Evolutionary conservation across 92 coral and sea anemone species (phyloP).

Genomic region (Scolanthus callimorphus): DNA sequence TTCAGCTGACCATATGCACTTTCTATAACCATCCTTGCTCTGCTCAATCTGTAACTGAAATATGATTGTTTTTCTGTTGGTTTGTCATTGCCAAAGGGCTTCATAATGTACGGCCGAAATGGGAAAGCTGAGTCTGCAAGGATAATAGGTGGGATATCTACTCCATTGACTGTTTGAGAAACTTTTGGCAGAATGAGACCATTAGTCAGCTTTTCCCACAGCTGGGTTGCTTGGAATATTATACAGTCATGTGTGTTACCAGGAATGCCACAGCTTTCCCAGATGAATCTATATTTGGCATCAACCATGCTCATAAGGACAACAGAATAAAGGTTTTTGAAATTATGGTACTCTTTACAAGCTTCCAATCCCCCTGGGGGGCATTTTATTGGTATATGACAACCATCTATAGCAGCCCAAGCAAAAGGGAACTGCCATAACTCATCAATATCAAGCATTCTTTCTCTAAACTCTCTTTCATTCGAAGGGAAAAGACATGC

Average conservation of each 20-base stretch:
- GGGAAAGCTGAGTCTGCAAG: conserved; percentile 11
- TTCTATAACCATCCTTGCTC: conserved; percentile 13
- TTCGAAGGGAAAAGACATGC: too few relatives aligned
- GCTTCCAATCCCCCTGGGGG: conserved; percentile 4
- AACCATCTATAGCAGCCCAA: conserved; percentile 18
- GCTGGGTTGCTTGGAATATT: conserved; percentile 15
- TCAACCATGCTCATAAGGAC: conserved; percentile 7
- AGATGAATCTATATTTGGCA: conserved; percentile 1
- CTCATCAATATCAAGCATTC: not conserved
- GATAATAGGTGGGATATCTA: conserved; percentile 9
- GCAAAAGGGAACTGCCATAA: conserved; percentile 10
- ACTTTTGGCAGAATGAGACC: not conserved
- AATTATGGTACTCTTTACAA: conserved; percentile 7
- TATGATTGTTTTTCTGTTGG: not conserved
- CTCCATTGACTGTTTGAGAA: not conserved
- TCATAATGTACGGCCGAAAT: conserved; percentile 1
- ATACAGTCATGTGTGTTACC: conserved; percentile 5
- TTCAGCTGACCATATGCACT: conserved; percentile 8
- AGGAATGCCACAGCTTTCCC: conserved; percentile 6
- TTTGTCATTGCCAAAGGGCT: not conserved
- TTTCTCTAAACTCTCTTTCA: too few relatives aligned
- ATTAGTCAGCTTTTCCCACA: not conserved
- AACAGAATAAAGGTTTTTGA: not conserved
- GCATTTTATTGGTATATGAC: conserved; percentile 6
- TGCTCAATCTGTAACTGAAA: conserved; percentile 3